phyloP scores from a whole-genome alignment of 2,797 vertebrate species.

The Pseudotriccus pelzelni region DNA sequence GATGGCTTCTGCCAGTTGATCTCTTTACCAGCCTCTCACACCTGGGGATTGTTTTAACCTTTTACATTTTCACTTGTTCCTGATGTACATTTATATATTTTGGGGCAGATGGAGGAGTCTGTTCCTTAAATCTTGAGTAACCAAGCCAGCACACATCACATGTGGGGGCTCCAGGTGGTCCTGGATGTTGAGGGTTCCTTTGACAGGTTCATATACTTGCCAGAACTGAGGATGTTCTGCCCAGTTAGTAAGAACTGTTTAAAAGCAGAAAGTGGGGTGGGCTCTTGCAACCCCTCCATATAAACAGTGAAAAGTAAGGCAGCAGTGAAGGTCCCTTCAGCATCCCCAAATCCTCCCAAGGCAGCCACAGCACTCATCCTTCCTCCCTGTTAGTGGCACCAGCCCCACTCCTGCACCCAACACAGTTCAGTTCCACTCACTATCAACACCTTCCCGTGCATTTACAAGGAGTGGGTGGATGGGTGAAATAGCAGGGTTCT shows the following conservation, averaged over 20 bases:
- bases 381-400: neutral
- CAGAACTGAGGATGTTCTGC: neutral
- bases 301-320: neutral
- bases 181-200: neutral
- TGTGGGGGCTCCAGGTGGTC: accelerated
- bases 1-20: neutral
- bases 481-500: neutral
- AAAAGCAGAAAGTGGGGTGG: neutral
- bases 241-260: neutral
- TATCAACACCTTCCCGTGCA: neutral
- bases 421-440: accelerated
- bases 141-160: neutral
- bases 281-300: neutral
- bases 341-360: neutral
- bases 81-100: neutral
- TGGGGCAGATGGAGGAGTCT: neutral
- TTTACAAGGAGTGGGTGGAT: neutral
- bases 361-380: neutral
- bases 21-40: neutral
- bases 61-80: neutral
- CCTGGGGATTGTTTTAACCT: neutral
- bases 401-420: neutral
- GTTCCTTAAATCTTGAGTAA: neutral
- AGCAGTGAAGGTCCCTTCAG: neutral
- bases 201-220: neutral